These are phyloP conservation scores for Hippasteria phrygiana DNA, from an alignment of 53 echinoderm and acorn worm species.

Conservation along the genomic window DNA sequence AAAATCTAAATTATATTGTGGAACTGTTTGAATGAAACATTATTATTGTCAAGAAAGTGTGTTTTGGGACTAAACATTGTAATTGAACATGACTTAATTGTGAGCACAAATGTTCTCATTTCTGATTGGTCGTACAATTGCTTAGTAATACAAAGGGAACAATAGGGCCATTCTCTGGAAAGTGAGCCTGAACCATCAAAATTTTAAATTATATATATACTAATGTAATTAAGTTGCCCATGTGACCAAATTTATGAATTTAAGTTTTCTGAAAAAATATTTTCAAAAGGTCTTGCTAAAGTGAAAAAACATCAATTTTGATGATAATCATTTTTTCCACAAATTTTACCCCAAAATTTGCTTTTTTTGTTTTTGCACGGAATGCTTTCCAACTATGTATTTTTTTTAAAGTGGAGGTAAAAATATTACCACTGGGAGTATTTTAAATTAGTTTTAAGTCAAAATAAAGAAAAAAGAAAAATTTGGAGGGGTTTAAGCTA, in stretches of 20 bases:
- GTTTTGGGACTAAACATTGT: too few species aligned
- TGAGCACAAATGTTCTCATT: too few species aligned
- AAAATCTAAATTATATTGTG: too few species aligned
- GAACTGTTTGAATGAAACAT: too few species aligned
- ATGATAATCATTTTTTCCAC: background rate
- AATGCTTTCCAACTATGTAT: background rate
- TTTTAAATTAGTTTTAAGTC: background rate
- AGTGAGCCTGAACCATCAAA: constrained; percentile 22
- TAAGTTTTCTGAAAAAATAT: background rate
- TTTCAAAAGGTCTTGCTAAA: background rate
- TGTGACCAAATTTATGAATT: background rate
- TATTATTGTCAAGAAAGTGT: too few species aligned
- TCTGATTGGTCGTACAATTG: too few species aligned
- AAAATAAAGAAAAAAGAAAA: too few species aligned
- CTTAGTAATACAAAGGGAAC: too few species aligned
- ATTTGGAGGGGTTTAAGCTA: too few species aligned
- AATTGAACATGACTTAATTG: too few species aligned
- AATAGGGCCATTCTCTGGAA: constrained; percentile 29
- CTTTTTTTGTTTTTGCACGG: background rate
- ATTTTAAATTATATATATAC: background rate
- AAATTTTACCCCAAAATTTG: background rate
- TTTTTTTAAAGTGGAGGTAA: background rate
- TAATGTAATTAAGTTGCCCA: background rate
- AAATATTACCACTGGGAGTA: constrained; percentile 5
- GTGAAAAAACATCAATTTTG: background rate